Conservation (phyloP, 2,113 vertebrate genomes). For the Alexandromys fortis region DNA sequence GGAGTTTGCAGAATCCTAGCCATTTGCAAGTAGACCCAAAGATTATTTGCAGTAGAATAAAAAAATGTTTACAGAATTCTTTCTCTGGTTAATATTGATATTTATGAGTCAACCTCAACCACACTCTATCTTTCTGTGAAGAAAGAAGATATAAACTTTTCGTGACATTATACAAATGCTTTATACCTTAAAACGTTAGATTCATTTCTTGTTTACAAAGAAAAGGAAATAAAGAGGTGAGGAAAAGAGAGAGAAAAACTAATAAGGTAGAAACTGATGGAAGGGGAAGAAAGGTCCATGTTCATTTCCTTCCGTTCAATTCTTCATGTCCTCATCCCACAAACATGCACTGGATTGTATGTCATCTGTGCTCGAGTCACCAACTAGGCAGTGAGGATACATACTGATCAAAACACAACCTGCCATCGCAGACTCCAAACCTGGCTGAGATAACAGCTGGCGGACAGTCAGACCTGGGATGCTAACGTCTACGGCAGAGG, state of each 20-base stretch:
- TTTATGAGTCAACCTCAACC: neutral
- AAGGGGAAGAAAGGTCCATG: neutral
- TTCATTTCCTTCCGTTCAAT: conserved; percentile 54
- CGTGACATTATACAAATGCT: neutral
- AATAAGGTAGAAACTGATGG: neutral
- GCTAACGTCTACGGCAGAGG: neutral
- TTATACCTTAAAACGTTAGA: neutral
- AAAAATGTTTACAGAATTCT: neutral
- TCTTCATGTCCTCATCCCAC: conserved; percentile 17
- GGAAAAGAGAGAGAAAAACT: neutral
- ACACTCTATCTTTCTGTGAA: neutral
- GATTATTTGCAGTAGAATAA: neutral
- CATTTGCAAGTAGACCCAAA: neutral
- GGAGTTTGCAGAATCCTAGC: neutral
- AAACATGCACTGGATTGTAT: neutral
- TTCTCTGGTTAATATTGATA: neutral
- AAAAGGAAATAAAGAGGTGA: neutral
- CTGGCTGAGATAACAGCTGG: neutral
- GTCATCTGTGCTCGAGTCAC: neutral
- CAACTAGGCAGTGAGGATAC: neutral
- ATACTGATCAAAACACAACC: neutral
- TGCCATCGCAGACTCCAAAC: neutral
- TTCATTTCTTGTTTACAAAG: neutral
- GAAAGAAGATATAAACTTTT: neutral
- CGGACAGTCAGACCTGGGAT: neutral